Conservation (phyloP, 2,888 invertebrate genomes). For the Apamea monoglypha region DNA sequence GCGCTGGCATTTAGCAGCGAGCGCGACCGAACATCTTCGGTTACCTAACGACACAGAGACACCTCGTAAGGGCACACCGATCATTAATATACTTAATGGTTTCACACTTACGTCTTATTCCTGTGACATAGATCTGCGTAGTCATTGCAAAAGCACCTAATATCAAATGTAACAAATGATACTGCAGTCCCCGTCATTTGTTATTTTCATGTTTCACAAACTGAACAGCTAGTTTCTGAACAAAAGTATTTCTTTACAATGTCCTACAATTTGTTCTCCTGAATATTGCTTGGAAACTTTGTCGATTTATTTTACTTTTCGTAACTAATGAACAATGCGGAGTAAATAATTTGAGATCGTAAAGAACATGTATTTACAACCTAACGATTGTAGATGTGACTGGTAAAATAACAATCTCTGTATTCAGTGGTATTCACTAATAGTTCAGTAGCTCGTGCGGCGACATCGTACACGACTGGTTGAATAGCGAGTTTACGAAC, state of each 20-base stretch:
- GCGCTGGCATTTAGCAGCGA: slow-evolving; percentile 77
- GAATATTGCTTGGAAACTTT: slow-evolving; percentile 35
- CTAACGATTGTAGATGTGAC: slow-evolving; percentile 24
- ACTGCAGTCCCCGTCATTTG: slow-evolving; percentile 30
- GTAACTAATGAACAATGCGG: slow-evolving; percentile 29
- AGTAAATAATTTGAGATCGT: slow-evolving; percentile 10
- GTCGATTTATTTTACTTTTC: slow-evolving; percentile 43
- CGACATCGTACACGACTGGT: slow-evolving; percentile 27
- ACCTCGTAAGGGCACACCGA: slow-evolving; percentile 58
- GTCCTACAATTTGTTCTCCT: slow-evolving; percentile 24
- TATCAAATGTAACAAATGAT: slow-evolving; percentile 35
- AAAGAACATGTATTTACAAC: slow-evolving; percentile 16
- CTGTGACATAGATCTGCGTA: slow-evolving; percentile 26
- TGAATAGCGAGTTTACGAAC: slow-evolving; percentile 48
- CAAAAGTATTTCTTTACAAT: slow-evolving; percentile 34
- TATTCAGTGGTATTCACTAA: slow-evolving; percentile 29
- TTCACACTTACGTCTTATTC: slow-evolving; percentile 50
- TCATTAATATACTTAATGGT: slow-evolving; percentile 55
- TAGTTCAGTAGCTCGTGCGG: slow-evolving; percentile 34
- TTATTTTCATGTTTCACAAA: slow-evolving; percentile 43
- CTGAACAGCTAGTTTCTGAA: slow-evolving; percentile 35
- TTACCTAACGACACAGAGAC: slow-evolving; percentile 74
- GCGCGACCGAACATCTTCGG: slow-evolving; percentile 72
- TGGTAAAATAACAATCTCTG: slow-evolving; percentile 35
- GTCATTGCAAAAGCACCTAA: slow-evolving; percentile 28